Conservation (phyloP, 2,888 invertebrate genomes). For the Automeris io region DNA sequence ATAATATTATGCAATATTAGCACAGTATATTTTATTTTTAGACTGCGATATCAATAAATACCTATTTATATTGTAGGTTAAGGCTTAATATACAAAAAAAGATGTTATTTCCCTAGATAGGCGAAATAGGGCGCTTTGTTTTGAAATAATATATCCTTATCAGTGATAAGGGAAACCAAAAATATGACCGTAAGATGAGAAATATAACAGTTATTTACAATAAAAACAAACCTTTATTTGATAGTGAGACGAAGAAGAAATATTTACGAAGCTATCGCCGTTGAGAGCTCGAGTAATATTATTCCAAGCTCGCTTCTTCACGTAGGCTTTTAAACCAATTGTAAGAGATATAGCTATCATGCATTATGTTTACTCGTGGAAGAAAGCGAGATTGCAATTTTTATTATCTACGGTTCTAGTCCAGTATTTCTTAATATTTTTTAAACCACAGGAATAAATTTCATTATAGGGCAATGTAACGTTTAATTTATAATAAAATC, state of each 20-base stretch:
- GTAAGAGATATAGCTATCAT: background rate
- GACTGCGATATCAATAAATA: no score
- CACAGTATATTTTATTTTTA: no score
- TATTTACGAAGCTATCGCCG: constrained; percentile 3
- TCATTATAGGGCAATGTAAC: no score
- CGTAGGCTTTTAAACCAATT: background rate
- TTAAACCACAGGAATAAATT: no score
- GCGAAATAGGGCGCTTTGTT: no score
- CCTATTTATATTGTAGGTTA: no score
- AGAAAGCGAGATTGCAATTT: background rate
- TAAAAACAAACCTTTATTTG: constrained; percentile 4
- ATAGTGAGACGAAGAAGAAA: constrained; percentile 1
- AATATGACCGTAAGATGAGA: background rate
- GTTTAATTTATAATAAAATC: no score
- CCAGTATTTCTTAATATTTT: no score
- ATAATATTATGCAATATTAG: no score
- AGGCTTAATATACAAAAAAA: no score
- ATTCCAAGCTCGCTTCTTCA: constrained; percentile 1
- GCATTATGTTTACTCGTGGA: background rate
- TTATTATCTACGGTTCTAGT: constrained; percentile 1
- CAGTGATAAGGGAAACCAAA: background rate
- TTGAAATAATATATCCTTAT: no score
- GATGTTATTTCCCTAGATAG: no score
- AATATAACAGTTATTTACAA: background rate
- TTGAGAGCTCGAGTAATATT: constrained; percentile 3